Evolutionary conservation across 92 coral and sea anemone genomes (phyloP).

Genomic region (Galaxea fascicularis): DNA sequence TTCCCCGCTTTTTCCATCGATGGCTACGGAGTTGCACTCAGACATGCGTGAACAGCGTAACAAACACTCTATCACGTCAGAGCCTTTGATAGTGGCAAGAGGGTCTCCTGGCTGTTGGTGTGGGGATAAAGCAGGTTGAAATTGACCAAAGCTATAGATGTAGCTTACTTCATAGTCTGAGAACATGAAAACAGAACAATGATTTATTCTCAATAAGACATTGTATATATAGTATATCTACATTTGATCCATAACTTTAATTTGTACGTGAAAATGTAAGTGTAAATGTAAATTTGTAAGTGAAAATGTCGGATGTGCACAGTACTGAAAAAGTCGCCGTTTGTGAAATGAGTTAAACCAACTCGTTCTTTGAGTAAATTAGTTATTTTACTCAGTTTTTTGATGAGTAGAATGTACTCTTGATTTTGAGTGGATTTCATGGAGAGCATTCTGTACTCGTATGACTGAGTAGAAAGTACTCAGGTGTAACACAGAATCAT

Average conservation of each 20-base stretch:
- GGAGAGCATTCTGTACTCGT: not conserved
- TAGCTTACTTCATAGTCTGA: too few relatives aligned
- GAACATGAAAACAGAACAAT: too few relatives aligned
- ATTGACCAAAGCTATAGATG: too few relatives aligned
- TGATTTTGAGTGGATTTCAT: not conserved
- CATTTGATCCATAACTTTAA: too few relatives aligned
- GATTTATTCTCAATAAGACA: too few relatives aligned
- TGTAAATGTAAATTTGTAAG: too few relatives aligned
- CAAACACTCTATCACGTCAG: not conserved
- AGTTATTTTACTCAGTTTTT: not conserved
- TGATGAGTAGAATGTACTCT: not conserved
- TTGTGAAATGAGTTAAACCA: not conserved
- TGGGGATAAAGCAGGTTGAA: too few relatives aligned
- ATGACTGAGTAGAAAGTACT: too few relatives aligned
- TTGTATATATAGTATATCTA: too few relatives aligned
- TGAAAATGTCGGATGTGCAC: too few relatives aligned
- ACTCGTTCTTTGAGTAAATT: not conserved
- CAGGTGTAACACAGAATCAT: not conserved
- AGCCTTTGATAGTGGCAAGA: not conserved
- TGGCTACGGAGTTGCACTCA: not conserved
- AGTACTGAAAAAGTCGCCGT: too few relatives aligned
- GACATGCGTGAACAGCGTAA: constrained; percentile 6
- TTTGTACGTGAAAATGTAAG: too few relatives aligned
- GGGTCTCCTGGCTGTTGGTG: not conserved
- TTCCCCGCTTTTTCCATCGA: not conserved